Evolutionary conservation across 53 echinoderm and acorn worm genomes (phyloP), one percentile per base, ranked within the genome.

Genomic region (Apostichopus leukothele): DNA sequence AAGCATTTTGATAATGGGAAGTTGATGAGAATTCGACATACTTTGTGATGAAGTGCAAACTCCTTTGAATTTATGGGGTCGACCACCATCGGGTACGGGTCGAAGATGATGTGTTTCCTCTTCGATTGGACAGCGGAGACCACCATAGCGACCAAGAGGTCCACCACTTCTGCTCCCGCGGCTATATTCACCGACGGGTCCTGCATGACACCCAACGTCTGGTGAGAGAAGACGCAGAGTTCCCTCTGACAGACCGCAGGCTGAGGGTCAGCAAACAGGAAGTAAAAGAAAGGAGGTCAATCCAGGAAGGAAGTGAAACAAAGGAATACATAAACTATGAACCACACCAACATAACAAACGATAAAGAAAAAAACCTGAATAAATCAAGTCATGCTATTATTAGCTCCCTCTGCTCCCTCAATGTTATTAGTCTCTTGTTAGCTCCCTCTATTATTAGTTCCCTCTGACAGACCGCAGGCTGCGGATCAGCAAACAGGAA

Each of bases 221-320:
- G 98, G 90, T 92, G 95, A 66, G 95, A 91, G 89, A 97, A 97
- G 84, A 97, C 98, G 75, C 98, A 97, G 4, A 97, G 95, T 87
- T 97, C 98, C 23, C 98, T 90, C 86, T 95, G 95, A 89, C 98
- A 97, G 50, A 97, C 98, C 63, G 98, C 98, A 85, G 98, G 98
- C 98, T 97, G 39, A 0, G 39, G 3, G 3, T 39, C 39, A 39
- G 39, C 39, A 39, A 61, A 86, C 51, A 51, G 68, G 21, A 11
- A 73, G 13, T 51, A 61, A 14, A 53, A 55, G 8, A 89, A 89
- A 20, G 10, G 1, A 75, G 13, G 75, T 75, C 75, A n/a, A 39
- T 39, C 75, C 20, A 22, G 5, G 21, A 9, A 39, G 75, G 6
- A 39, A 75, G 4, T 4, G 9, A 23, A 75, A 9, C 75, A 75